Evolutionary conservation across 2,888 invertebrate species (phyloP).

Genomic region (Digitonthophagus gazella): DNA sequence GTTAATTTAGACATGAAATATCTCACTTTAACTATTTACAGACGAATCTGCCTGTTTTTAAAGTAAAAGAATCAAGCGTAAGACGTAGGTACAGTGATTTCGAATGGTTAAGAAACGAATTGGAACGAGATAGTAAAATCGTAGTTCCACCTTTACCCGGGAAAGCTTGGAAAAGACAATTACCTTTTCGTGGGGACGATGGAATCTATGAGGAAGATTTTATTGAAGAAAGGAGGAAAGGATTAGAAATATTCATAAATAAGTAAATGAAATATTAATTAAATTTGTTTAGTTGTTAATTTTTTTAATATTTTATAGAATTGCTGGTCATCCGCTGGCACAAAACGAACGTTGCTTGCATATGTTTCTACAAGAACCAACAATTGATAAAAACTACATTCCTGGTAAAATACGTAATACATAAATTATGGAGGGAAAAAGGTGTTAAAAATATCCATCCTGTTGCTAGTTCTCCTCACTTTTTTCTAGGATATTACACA

Average conservation of each 20-base stretch:
- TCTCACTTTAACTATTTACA: constrained; percentile 54
- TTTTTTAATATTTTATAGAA: constrained; percentile 55
- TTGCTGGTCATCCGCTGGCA: constrained; percentile 97
- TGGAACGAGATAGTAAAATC: constrained; percentile 99
- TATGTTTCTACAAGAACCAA: constrained; percentile 97
- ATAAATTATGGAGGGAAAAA: constrained; percentile 57
- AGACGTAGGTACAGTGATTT: constrained; percentile 98
- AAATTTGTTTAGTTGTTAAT: background rate
- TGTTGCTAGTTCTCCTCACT: constrained; percentile 17
- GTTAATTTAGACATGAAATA: constrained; percentile 40
- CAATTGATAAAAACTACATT: constrained; percentile 98
- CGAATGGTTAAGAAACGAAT: constrained; percentile 98
- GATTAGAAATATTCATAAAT: constrained; percentile 96
- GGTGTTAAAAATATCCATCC: constrained; percentile 31
- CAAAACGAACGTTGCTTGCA: constrained; percentile 99
- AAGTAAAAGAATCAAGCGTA: constrained; percentile 98
- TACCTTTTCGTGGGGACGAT: constrained; percentile 98
- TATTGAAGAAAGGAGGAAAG: constrained; percentile 97
- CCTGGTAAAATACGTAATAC: constrained; percentile 98
- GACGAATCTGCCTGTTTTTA: constrained; percentile 99
- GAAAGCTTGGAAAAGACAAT: constrained; percentile 96
- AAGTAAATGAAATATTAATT: constrained; percentile 62
- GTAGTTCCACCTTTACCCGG: constrained; percentile 97
- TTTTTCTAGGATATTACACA: background rate
- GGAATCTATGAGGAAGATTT: constrained; percentile 99